phyloP scores from a whole-genome alignment of 2,797 vertebrate genomes.

The Sternotherus odoratus region DNA sequence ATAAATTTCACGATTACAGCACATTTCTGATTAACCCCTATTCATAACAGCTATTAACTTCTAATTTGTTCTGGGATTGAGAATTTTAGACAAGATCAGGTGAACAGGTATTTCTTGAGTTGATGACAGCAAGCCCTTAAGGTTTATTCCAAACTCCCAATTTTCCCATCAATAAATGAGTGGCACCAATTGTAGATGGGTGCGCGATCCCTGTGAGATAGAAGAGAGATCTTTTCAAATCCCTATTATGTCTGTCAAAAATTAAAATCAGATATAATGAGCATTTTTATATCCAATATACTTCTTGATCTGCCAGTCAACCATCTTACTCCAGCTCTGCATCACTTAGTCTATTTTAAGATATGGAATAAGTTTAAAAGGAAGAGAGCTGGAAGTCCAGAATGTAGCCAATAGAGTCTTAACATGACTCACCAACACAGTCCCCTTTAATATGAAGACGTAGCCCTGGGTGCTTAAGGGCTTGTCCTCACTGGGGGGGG shows the following conservation, averaged over 20 bases:
- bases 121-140: not conserved
- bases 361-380: constrained; percentile 7
- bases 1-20: not conserved
- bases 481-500: too few relatives aligned
- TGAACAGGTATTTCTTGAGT: not conserved
- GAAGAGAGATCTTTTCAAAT: not conserved
- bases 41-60: not conserved
- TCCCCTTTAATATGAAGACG: not conserved
- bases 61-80: not conserved
- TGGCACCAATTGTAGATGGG: not conserved
- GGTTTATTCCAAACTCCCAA: not conserved
- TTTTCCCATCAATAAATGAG: not conserved
- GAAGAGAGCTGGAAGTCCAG: not conserved
- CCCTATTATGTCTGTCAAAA: not conserved
- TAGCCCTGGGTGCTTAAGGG: not conserved
- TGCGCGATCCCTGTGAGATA: not conserved
- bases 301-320: not conserved
- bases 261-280: not conserved
- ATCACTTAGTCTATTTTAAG: not conserved
- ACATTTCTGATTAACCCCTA: not conserved
- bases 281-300: not conserved
- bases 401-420: not conserved
- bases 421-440: not conserved
- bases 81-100: not conserved
- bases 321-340: not conserved